Percentiles rank a stretch among this genome's conserved stretches.
phyloP scores from a whole-genome alignment of 1,140 invertebrate species.

The Brachionus sp. region DNA sequence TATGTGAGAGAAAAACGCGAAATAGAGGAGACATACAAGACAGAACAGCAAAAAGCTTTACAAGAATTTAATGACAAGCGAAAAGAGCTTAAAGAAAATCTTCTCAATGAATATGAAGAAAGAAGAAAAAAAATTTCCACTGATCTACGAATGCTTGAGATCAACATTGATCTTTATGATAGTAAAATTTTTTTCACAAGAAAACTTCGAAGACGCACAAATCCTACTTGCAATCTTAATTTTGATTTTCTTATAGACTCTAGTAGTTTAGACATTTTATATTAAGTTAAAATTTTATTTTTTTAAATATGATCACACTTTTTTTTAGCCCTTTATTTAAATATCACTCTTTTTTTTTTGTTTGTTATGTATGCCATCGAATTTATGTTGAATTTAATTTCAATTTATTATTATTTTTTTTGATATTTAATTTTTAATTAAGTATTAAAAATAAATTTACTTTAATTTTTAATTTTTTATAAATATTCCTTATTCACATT shows the following conservation, averaged over 20 bases:
- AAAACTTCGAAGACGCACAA: slow-evolving; percentile 21
- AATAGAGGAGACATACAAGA: slow-evolving; percentile 11
- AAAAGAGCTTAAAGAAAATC: slow-evolving; percentile 28
- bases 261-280: slow-evolving; percentile 28
- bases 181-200: neutral
- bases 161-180: slow-evolving; percentile 21
- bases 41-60: slow-evolving; percentile 14
- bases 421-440: neutral
- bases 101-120: slow-evolving; percentile 33
- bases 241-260: slow-evolving; percentile 14
- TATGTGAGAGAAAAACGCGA: neutral
- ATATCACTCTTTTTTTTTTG: too few relatives aligned
- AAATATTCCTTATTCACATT: neutral
- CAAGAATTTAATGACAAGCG: slow-evolving; percentile 38
- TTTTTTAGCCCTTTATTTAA: neutral
- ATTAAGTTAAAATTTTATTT: neutral
- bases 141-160: slow-evolving; percentile 9
- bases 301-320: neutral
- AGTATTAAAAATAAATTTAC: too few relatives aligned
- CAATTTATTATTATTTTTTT: neutral
- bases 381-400: neutral
- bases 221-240: neutral
- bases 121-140: neutral
- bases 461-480: neutral
- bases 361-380: too few relatives aligned